A percentile compares a stretch with the other conserved stretches of the same genome.
Conservation (phyloP, 2,113 vertebrate genomes). For the Pedetes capensis region DNA sequence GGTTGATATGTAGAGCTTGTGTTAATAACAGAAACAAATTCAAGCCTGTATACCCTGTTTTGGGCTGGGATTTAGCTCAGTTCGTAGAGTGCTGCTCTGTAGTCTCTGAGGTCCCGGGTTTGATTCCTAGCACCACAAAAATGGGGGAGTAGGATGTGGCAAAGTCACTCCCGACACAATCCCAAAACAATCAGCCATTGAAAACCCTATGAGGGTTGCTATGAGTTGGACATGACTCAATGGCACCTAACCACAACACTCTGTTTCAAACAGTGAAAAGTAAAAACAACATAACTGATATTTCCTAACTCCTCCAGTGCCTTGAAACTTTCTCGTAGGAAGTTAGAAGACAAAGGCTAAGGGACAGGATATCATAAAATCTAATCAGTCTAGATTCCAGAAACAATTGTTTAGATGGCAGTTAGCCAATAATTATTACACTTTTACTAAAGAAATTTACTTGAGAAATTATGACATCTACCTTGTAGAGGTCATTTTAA, state of each 20-base stretch:
- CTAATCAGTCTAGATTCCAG: background rate
- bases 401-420: conserved; percentile 23
- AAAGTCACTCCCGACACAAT: too few species aligned
- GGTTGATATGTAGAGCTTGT: background rate
- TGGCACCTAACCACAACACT: too few species aligned
- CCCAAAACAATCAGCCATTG: too few species aligned
- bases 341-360: background rate
- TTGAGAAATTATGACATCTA: conserved; percentile 12
- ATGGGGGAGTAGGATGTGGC: too few species aligned
- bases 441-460: conserved; percentile 28
- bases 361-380: background rate
- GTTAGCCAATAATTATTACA: background rate
- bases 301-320: background rate
- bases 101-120: too few species aligned
- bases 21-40: background rate
- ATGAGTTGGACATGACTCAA: too few species aligned
- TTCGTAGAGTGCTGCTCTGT: too few species aligned
- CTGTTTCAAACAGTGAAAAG: background rate
- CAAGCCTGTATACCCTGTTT: background rate
- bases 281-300: background rate
- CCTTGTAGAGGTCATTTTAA: conserved; percentile 1
- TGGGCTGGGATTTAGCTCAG: too few species aligned
- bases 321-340: background rate
- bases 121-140: too few species aligned
- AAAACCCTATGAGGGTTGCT: too few species aligned